Base-by-base conservation (phyloP, 2,888 invertebrate genomes). In the Doris montereyensis region DNA sequence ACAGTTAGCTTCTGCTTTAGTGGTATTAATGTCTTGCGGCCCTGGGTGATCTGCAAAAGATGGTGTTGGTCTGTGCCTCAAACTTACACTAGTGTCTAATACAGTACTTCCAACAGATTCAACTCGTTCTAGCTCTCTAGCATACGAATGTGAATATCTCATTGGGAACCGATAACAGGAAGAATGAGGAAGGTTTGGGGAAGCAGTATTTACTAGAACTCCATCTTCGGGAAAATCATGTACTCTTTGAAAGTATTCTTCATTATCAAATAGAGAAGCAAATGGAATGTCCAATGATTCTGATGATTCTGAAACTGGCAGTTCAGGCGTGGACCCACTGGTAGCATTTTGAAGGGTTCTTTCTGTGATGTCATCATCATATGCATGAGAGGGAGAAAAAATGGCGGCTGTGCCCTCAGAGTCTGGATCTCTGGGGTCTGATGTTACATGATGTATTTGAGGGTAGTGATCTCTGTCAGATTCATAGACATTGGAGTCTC, bases 291-390 rank as follows among this genome's bases (percentile, higher is more conserved):
- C 79, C 13, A 79, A 30, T 17, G 75, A 75, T 32, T 60, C 70
- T 21, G 79, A 79, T 1, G 79, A 79, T 8, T 41, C 30, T 4
- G 75, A 68, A 4, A 71, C 58, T 32, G 75, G 79, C 2, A 79
- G 79, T 35, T 79, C 79, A 30, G 79, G 79, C 10, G 78, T 78
- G 8, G 74, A 68, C 0, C 74, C 73, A 13, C 65, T 57, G 57
- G 77, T 58, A 1, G 21, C 30, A 28, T 70, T 70, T 21, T 68
- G 21, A 5, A 5, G 1, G 4, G 21, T 5, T n/a, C 5, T 0
- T 1, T 1, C 1, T 24, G 60, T 13, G 32, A 4, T 10, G 1
- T 30, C 17, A n/a, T n/a, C 13, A n/a, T n/a, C n/a, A n/a, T n/a
- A n/a, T n/a, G n/a, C n/a, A n/a, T n/a, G n/a, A n/a, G n/a, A n/a